Evolutionary conservation across 2,888 invertebrate species (phyloP).

Genomic region (Drosophila paranaensis): DNA sequence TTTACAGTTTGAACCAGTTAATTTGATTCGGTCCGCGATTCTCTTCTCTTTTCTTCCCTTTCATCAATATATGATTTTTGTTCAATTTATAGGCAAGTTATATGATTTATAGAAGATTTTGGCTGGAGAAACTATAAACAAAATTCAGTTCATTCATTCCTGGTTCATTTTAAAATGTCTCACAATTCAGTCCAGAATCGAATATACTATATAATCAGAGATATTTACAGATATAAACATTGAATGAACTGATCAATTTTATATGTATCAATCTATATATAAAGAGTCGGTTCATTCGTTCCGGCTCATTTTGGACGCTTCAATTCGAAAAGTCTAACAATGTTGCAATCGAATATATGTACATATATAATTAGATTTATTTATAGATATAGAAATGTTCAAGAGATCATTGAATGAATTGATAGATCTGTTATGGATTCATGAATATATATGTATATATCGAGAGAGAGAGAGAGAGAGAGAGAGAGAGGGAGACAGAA

Average conservation of each 20-base stretch:
- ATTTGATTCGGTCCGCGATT: not conserved
- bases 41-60: not conserved
- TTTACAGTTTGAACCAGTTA: too few species aligned
- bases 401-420: constrained; percentile 1
- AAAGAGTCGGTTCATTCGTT: not conserved
- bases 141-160: not conserved
- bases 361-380: not conserved
- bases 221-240: not conserved
- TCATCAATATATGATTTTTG: not conserved
- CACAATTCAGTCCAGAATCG: not conserved
- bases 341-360: not conserved
- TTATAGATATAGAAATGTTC: not conserved
- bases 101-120: not conserved
- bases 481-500: not conserved
- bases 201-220: not conserved
- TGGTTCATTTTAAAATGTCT: not conserved
- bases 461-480: not conserved
- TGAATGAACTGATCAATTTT: not conserved
- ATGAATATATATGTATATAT: not conserved
- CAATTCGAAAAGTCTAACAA: not conserved
- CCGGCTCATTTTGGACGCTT: not conserved
- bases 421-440: not conserved
- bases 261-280: not conserved
- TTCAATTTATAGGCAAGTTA: not conserved
- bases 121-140: not conserved